A percentile compares a stretch with the other conserved stretches of the same genome.
phyloP scores from a whole-genome alignment of 2,888 invertebrate genomes.

The Cheilosia variabilis region DNA sequence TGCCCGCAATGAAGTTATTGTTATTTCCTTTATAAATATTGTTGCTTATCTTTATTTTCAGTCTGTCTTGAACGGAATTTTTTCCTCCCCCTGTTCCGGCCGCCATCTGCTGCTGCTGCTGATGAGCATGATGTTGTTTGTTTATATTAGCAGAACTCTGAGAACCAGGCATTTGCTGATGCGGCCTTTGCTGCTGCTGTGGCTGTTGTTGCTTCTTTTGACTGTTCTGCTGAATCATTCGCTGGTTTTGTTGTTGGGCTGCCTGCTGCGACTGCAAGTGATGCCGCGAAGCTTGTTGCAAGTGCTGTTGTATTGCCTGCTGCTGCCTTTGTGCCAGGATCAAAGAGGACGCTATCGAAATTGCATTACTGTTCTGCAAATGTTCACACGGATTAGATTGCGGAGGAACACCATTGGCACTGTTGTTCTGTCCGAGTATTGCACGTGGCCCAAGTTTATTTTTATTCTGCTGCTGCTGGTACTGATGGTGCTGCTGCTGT shows the following conservation, averaged over 20 bases:
- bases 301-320: conserved; percentile 52
- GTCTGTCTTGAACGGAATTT: conserved; percentile 77
- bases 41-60: conserved; percentile 76
- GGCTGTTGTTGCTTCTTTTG: conserved; percentile 19
- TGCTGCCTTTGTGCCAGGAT: conserved; percentile 76
- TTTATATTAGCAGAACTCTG: neutral
- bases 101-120: conserved; percentile 48
- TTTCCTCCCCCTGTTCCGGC: conserved; percentile 37
- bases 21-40: conserved; percentile 63
- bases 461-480: conserved; percentile 70
- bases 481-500: conserved; percentile 57
- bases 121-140: conserved; percentile 25
- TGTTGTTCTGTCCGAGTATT: conserved; percentile 80
- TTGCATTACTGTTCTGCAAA: conserved; percentile 73
- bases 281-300: conserved; percentile 67
- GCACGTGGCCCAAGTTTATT: conserved; percentile 68
- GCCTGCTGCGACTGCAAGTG: conserved; percentile 23
- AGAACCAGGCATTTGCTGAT: conserved; percentile 5
- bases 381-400: conserved; percentile 49
- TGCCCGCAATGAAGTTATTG: conserved; percentile 40
- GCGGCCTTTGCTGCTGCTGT: conserved; percentile 29
- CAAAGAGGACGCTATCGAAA: conserved; percentile 75
- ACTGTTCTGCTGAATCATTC: conserved; percentile 18
- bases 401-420: conserved; percentile 27
- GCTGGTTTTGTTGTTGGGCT: conserved; percentile 37